These are phyloP conservation scores for Chironex yamaguchii DNA, from an alignment of 30 jellyfish, hydroid and myxozoan species.

Conservation along the genomic window DNA sequence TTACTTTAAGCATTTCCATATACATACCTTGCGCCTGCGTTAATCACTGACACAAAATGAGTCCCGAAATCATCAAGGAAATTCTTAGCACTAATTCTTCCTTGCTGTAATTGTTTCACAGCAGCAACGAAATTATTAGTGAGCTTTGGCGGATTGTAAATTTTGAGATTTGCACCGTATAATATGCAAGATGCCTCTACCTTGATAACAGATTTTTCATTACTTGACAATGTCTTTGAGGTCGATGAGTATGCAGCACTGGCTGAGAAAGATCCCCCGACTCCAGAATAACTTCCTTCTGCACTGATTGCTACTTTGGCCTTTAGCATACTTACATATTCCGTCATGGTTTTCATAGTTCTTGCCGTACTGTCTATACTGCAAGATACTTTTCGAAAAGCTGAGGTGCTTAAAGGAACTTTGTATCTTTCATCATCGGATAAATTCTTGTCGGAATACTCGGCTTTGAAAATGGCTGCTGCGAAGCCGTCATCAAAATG, in stretches of 20 bases:
- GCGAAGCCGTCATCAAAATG: conserved; percentile 45
- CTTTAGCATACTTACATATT: conserved; percentile 22
- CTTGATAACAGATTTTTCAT: conserved; percentile 43
- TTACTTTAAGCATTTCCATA: no score
- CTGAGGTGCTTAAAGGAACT: conserved; percentile 34
- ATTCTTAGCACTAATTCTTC: neutral
- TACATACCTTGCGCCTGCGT: conserved; percentile 63
- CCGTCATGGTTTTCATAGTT: conserved; percentile 40
- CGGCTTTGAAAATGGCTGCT: conserved; percentile 27
- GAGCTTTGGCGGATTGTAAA: conserved; percentile 54
- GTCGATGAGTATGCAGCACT: conserved; percentile 44
- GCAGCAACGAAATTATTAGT: conserved; percentile 37
- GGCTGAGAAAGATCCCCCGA: conserved; percentile 56
- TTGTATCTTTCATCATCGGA: conserved; percentile 38
- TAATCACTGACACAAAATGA: conserved; percentile 23
- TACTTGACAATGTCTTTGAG: conserved; percentile 39
- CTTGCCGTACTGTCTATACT: conserved; percentile 23
- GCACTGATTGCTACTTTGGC: conserved; percentile 39
- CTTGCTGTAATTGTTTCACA: conserved; percentile 5
- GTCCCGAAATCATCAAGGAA: conserved; percentile 62
- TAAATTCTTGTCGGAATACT: conserved; percentile 1
- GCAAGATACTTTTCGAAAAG: conserved; percentile 41
- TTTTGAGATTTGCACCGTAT: conserved; percentile 43
- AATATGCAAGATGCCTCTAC: conserved; percentile 56
- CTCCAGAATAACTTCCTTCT: neutral